A percentile compares a stretch with the other conserved stretches of the same genome.
Evolutionary conservation across 1,140 invertebrate genomes (phyloP).

Genomic region (Neelides sp.): DNA sequence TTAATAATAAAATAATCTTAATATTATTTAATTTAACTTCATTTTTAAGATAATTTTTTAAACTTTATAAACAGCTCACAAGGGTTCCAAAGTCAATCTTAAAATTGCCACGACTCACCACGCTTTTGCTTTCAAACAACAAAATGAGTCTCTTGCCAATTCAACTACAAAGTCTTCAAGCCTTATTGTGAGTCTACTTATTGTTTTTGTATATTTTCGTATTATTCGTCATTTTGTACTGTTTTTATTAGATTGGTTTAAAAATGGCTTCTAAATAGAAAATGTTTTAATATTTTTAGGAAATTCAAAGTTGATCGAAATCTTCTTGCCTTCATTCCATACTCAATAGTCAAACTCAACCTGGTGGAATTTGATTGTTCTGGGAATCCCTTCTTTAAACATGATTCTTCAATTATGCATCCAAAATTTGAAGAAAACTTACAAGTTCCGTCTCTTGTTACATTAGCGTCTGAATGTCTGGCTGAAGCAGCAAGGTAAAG

Average conservation of each 20-base stretch:
- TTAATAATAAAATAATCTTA: background rate
- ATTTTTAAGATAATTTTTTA: background rate
- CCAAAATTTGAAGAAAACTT: too few species aligned
- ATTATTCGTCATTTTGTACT: background rate
- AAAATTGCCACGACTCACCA: background rate
- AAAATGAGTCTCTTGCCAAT: background rate
- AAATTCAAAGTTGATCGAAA: too few species aligned
- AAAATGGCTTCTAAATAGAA: background rate
- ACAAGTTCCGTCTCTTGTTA: too few species aligned
- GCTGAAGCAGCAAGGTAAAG: too few species aligned
- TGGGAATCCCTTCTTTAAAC: too few species aligned
- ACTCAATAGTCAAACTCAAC: too few species aligned
- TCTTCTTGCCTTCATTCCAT: too few species aligned
- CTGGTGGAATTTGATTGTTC: too few species aligned
- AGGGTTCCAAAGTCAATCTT: slow-evolving; percentile 4
- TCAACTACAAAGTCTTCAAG: background rate
- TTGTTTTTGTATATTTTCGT: background rate
- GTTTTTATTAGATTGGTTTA: background rate
- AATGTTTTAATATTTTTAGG: slow-evolving; percentile 7
- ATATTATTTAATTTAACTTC: background rate
- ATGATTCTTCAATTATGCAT: too few species aligned
- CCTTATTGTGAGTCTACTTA: background rate
- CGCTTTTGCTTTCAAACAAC: slow-evolving; percentile 6
- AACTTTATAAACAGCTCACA: slow-evolving; percentile 3
- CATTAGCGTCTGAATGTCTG: too few species aligned